phyloP scores from a whole-genome alignment of 2,888 invertebrate genomes.

The Patella caerulea region DNA sequence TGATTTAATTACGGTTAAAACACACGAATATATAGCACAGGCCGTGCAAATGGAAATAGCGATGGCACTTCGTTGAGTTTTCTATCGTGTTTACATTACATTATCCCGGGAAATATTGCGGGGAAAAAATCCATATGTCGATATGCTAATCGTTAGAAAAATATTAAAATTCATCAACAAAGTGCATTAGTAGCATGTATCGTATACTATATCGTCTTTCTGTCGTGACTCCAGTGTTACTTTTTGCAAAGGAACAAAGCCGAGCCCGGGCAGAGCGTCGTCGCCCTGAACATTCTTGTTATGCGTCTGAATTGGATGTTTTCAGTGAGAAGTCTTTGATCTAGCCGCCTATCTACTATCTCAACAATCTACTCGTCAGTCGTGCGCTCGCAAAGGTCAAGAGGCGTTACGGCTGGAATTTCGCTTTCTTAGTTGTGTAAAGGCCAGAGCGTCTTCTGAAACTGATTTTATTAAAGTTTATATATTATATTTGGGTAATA shows the following conservation, averaged over 20 bases:
- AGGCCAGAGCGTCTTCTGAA: constrained; percentile 19
- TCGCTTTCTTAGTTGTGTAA: constrained; percentile 21
- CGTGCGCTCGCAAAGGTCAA: constrained; percentile 49
- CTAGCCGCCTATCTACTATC: constrained; percentile 52
- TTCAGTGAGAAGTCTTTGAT: constrained; percentile 50
- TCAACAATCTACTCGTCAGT: constrained; percentile 45
- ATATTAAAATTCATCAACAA: too few relatives aligned
- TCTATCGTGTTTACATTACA: too few relatives aligned
- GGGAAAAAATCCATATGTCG: constrained; percentile 4
- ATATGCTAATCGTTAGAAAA: too few relatives aligned
- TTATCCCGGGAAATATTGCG: too few relatives aligned
- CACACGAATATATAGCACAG: too few relatives aligned
- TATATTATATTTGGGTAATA: constrained; percentile 33
- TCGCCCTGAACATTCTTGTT: constrained; percentile 46
- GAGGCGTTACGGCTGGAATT: constrained; percentile 36
- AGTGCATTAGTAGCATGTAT: too few relatives aligned
- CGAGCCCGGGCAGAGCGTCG: constrained; percentile 29
- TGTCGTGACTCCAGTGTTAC: constrained; percentile 27
- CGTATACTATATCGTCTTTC: constrained; percentile 1
- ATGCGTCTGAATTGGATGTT: constrained; percentile 53
- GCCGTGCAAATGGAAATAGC: too few relatives aligned
- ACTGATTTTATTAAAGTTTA: constrained; percentile 29
- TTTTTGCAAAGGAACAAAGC: constrained; percentile 34
- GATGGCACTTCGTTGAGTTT: too few relatives aligned
- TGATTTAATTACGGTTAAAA: neutral